Percentiles rank a stretch among this genome's conserved stretches.
Evolutionary conservation across 2,888 invertebrate species (phyloP).

Genomic region (Nomada fabriciana): DNA sequence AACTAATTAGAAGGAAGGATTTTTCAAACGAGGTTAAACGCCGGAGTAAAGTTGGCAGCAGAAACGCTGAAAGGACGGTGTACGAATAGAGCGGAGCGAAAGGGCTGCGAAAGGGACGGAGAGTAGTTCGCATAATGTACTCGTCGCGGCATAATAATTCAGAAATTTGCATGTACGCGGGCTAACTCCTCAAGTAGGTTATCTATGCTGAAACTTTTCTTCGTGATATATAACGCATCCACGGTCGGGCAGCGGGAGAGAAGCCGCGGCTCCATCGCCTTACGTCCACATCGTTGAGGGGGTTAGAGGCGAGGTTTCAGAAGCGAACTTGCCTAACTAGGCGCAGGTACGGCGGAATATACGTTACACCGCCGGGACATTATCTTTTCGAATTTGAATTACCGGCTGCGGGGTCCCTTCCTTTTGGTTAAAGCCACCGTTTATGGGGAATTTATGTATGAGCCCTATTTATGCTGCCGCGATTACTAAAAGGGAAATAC

Average conservation of each 20-base stretch:
- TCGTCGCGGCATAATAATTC: slow-evolving; percentile 83
- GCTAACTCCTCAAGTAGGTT: slow-evolving; percentile 85
- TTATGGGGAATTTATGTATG: slow-evolving; percentile 49
- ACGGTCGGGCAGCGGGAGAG: slow-evolving; percentile 57
- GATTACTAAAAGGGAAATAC: not conserved
- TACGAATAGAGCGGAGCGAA: no score
- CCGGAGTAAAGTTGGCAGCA: slow-evolving; percentile 59
- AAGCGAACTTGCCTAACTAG: slow-evolving; percentile 75
- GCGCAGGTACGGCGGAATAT: slow-evolving; percentile 47
- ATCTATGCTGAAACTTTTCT: slow-evolving; percentile 84
- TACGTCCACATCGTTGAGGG: slow-evolving; percentile 65
- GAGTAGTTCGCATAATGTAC: slow-evolving; percentile 75
- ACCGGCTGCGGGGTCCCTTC: slow-evolving; percentile 43
- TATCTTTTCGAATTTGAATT: slow-evolving; percentile 81
- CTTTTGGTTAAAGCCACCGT: slow-evolving; percentile 38
- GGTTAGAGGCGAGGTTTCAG: slow-evolving; percentile 47
- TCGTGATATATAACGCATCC: slow-evolving; percentile 79
- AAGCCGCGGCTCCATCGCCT: slow-evolving; percentile 66
- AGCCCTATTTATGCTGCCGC: slow-evolving; percentile 4
- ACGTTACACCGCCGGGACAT: slow-evolving; percentile 68
- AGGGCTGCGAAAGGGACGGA: slow-evolving; percentile 39
- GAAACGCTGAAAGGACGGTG: slow-evolving; percentile 13
- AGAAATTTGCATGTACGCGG: slow-evolving; percentile 85
- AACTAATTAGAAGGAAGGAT: slow-evolving; percentile 59
- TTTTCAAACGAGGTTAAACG: slow-evolving; percentile 38